Conservation (phyloP, 2,888 invertebrate species). For the Osmoderma eremita region DNA sequence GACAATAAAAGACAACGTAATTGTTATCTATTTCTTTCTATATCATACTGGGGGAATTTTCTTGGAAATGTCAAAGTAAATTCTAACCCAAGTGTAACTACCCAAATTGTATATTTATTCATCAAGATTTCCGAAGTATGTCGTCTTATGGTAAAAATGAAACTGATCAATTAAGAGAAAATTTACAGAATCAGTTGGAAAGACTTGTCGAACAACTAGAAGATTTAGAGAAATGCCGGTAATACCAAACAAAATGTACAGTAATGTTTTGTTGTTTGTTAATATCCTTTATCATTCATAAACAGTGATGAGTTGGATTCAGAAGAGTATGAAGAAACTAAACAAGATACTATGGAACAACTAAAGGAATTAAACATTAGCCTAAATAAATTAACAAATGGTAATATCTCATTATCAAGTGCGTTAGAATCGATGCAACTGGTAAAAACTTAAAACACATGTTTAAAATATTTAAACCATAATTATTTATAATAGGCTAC, state of each 20-base stretch:
- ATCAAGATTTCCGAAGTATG: constrained; percentile 55
- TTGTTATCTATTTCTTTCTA: constrained; percentile 21
- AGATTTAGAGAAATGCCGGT: constrained; percentile 78
- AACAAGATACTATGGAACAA: constrained; percentile 76
- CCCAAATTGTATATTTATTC: not conserved
- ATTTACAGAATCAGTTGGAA: constrained; percentile 75
- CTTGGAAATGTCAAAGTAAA: constrained; percentile 22
- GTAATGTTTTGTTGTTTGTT: not conserved
- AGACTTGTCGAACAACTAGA: constrained; percentile 74
- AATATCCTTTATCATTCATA: not conserved
- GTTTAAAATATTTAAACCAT: constrained; percentile 1
- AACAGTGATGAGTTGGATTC: constrained; percentile 71
- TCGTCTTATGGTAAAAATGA: constrained; percentile 69
- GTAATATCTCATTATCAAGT: constrained; percentile 75
- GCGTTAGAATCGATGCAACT: constrained; percentile 73
- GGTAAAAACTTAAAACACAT: constrained; percentile 59
- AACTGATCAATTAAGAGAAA: constrained; percentile 71
- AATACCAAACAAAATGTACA: constrained; percentile 40
- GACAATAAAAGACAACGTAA: constrained; percentile 1
- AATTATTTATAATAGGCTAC: constrained; percentile 68
- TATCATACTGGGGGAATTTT: not conserved
- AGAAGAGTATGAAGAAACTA: constrained; percentile 75
- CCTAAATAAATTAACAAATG: constrained; percentile 71
- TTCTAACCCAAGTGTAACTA: constrained; percentile 22
- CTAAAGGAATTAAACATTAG: constrained; percentile 74